Evolutionary conservation across 1,140 invertebrate genomes (phyloP).

Genomic region (Bradynema listronoti): DNA sequence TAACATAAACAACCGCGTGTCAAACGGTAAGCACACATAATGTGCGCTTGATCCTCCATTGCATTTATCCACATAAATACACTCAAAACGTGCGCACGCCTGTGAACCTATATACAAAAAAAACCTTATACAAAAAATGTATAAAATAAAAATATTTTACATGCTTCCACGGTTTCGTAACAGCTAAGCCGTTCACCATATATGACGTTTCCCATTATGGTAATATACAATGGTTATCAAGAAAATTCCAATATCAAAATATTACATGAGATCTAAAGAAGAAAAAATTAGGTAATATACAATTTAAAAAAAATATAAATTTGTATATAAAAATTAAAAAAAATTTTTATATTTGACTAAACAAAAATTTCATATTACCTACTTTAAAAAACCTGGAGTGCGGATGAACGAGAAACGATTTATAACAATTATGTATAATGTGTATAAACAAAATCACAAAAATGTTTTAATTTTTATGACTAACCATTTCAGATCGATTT

Average conservation of each 20-base stretch:
- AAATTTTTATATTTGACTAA: too few relatives aligned
- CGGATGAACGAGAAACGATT: too few relatives aligned
- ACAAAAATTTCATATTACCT: too few relatives aligned
- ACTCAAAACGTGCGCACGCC: constrained; percentile 26
- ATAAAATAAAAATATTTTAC: constrained; percentile 9
- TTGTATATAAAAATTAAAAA: too few relatives aligned
- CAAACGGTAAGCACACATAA: constrained; percentile 38
- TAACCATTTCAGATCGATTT: too few relatives aligned
- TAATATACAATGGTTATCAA: not conserved
- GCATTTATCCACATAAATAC: constrained; percentile 38
- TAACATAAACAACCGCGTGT: constrained; percentile 33
- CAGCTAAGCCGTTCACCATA: constrained; percentile 35
- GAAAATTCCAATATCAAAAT: not conserved
- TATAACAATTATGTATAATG: too few relatives aligned
- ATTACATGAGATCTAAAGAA: too few relatives aligned
- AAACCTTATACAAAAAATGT: not conserved
- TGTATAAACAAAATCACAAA: too few relatives aligned
- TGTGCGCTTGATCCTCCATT: constrained; percentile 9
- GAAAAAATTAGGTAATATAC: too few relatives aligned
- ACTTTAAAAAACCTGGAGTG: too few relatives aligned
- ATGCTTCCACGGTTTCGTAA: constrained; percentile 35
- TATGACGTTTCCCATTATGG: constrained; percentile 35
- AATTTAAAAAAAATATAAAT: too few relatives aligned
- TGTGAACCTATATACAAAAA: constrained; percentile 14
- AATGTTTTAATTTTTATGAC: too few relatives aligned